Conservation (phyloP, 2,888 invertebrate genomes). For the Eilema caniola region DNA sequence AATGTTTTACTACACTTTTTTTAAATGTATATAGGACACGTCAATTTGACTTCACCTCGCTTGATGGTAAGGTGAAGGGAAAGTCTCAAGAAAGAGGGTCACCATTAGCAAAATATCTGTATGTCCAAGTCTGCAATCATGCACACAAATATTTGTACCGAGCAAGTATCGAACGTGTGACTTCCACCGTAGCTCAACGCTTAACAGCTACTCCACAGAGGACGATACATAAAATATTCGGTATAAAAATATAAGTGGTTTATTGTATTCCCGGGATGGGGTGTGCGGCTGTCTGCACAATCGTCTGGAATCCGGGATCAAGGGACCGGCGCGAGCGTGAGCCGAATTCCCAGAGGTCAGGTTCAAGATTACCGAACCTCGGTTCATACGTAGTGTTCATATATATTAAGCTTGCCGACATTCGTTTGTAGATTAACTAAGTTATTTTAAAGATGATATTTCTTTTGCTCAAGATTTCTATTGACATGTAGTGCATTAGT, state of each 20-base stretch:
- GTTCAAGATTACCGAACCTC: slow-evolving; percentile 37
- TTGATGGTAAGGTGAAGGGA: too few species aligned
- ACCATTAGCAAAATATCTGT: too few species aligned
- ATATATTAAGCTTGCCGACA: slow-evolving; percentile 10
- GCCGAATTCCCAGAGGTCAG: slow-evolving; percentile 39
- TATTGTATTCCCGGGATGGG: slow-evolving; percentile 29
- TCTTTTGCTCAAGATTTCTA: too few species aligned
- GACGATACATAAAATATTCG: slow-evolving; percentile 14
- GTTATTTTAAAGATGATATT: neutral
- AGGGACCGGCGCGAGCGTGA: slow-evolving; percentile 32
- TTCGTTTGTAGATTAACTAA: neutral
- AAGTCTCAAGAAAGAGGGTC: too few species aligned
- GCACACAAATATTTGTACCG: neutral
- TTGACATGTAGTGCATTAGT: too few species aligned
- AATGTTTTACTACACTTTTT: too few species aligned
- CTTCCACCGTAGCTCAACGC: too few species aligned
- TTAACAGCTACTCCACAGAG: too few species aligned
- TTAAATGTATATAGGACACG: too few species aligned
- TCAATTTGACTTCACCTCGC: too few species aligned
- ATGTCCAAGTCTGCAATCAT: too few species aligned
- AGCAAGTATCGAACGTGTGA: too few species aligned
- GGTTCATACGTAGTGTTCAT: slow-evolving; percentile 23
- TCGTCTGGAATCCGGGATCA: slow-evolving; percentile 43
- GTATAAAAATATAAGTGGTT: slow-evolving; percentile 20
- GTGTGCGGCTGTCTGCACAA: slow-evolving; percentile 39